Percentiles rank a stretch among this genome's conserved stretches.
Conservation (phyloP, 2,888 invertebrate genomes). For the Parnassius orleans region DNA sequence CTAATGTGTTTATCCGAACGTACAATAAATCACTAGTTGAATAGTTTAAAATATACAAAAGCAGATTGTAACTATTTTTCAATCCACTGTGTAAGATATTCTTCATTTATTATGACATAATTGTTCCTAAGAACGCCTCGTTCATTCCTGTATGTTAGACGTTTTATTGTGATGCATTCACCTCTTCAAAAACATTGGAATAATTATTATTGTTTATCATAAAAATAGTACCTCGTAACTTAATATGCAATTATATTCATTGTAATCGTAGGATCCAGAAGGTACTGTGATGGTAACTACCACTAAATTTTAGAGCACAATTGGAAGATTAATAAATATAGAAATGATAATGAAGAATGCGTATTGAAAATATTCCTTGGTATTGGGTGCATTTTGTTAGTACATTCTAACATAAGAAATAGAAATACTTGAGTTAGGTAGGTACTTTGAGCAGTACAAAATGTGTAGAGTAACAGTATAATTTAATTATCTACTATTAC, state of each 20-base stretch:
- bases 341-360: slow-evolving; percentile 33
- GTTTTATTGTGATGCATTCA: slow-evolving; percentile 28
- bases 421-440: slow-evolving; percentile 70
- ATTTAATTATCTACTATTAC: slow-evolving; percentile 77
- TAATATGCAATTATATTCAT: slow-evolving; percentile 50
- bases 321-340: slow-evolving; percentile 40
- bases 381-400: slow-evolving; percentile 66
- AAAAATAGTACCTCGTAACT: slow-evolving; percentile 39
- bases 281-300: slow-evolving; percentile 75
- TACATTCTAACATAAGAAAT: slow-evolving; percentile 65
- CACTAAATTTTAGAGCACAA: slow-evolving; percentile 55
- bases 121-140: slow-evolving; percentile 27
- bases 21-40: slow-evolving; percentile 19
- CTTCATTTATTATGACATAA: slow-evolving; percentile 15
- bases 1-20: slow-evolving; percentile 31
- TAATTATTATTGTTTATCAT: slow-evolving; percentile 38
- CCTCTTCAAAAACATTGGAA: slow-evolving; percentile 35
- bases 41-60: slow-evolving; percentile 12
- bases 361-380: slow-evolving; percentile 41
- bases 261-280: slow-evolving; percentile 60
- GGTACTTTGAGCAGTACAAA: slow-evolving; percentile 80
- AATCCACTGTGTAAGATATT: slow-evolving; percentile 22
- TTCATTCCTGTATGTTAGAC: slow-evolving; percentile 34
- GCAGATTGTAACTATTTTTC: slow-evolving; percentile 25
- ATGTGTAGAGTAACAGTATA: slow-evolving; percentile 74